Evolutionary conservation across 2,797 vertebrate genomes (phyloP).

Genomic region (Kryptopterus vitreolus): DNA sequence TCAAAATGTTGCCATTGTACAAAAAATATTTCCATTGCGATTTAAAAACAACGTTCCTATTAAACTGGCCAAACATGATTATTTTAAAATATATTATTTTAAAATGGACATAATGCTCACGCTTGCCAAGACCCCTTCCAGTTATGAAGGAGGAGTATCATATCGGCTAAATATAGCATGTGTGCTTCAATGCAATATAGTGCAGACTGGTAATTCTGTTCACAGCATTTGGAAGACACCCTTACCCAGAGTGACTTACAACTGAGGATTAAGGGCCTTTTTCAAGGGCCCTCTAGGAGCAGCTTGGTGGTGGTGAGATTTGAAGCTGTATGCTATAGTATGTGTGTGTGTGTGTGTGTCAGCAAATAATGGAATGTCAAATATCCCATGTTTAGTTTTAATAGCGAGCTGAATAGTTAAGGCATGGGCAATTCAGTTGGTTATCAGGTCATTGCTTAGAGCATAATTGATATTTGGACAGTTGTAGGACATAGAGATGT

Average conservation of each 20-base stretch:
- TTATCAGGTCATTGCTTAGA: too few species aligned
- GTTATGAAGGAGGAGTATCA: neutral
- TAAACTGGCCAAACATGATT: conserved; percentile 20
- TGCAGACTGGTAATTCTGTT: neutral
- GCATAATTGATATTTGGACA: neutral
- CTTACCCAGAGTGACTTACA: too few species aligned
- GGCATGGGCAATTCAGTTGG: too few species aligned
- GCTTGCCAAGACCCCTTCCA: neutral
- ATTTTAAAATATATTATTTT: conserved; percentile 5
- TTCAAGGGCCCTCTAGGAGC: too few species aligned
- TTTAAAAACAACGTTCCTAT: conserved; percentile 1
- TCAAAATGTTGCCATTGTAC: conserved; percentile 11
- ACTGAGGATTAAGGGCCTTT: too few species aligned
- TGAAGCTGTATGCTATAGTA: too few species aligned
- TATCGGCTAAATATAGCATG: neutral
- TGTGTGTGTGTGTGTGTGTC: too few species aligned
- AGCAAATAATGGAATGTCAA: too few species aligned
- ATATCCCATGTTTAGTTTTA: too few species aligned
- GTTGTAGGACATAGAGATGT: neutral
- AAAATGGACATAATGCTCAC: conserved; percentile 1
- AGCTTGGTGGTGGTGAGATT: too few species aligned
- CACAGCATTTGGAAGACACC: too few species aligned
- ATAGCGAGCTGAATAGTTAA: too few species aligned
- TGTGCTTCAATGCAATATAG: neutral
- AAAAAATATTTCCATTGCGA: conserved; percentile 7